phyloP scores from a whole-genome alignment of 2,888 invertebrate genomes.

The Sicus ferrugineus region DNA sequence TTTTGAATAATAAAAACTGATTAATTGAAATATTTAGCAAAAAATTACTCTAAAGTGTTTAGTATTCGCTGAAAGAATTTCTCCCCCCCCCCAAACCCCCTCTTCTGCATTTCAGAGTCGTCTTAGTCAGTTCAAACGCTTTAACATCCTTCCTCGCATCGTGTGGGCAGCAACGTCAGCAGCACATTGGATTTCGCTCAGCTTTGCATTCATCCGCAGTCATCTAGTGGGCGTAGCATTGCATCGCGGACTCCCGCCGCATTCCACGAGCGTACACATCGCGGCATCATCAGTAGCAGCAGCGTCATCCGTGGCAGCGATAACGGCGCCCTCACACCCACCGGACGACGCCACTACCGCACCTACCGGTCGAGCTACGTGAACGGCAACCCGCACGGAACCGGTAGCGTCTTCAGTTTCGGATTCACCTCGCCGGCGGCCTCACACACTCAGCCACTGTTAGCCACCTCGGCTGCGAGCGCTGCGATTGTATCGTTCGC shows the following conservation, averaged over 20 bases:
- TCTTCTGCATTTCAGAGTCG: background rate
- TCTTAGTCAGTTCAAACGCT: background rate
- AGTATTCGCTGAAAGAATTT: background rate
- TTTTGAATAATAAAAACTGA: no score
- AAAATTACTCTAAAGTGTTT: no score
- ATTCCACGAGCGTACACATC: constrained; percentile 45
- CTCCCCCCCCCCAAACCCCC: no score
- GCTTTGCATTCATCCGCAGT: constrained; percentile 63
- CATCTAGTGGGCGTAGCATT: constrained; percentile 61
- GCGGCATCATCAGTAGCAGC: constrained; percentile 41
- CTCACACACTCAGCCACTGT: constrained; percentile 49
- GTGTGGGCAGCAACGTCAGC: no score
- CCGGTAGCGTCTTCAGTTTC: constrained; percentile 52
- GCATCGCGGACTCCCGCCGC: constrained; percentile 42
- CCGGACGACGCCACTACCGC: constrained; percentile 46
- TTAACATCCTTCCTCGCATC: no score
- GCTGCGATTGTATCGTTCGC: constrained; percentile 23
- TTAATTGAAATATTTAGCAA: no score
- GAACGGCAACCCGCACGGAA: constrained; percentile 43
- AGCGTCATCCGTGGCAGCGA: constrained; percentile 46
- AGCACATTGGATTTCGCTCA: constrained; percentile 65
- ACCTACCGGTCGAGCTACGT: constrained; percentile 42
- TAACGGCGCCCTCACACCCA: constrained; percentile 43
- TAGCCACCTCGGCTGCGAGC: constrained; percentile 50
- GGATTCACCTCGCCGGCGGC: constrained; percentile 47